These are phyloP conservation scores for Eulemur albifrons DNA, from an alignment of 2,797 vertebrate genomes.

Conservation along the genomic window DNA sequence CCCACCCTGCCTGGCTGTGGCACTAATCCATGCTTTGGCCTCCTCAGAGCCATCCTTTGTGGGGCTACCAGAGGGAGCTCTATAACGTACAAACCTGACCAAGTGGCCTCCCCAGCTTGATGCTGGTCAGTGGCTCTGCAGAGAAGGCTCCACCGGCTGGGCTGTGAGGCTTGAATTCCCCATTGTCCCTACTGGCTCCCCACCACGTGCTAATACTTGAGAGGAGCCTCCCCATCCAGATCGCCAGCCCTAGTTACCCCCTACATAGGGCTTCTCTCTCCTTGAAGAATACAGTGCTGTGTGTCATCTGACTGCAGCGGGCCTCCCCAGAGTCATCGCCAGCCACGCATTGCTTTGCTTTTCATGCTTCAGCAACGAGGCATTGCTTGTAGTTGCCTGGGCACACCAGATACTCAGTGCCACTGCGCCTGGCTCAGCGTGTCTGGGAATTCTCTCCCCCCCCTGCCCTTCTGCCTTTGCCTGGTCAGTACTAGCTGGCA, in stretches of 20 bases:
- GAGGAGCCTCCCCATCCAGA: neutral
- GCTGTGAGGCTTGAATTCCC: rapidly evolving
- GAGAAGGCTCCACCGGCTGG: rapidly evolving
- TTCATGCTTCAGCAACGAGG: neutral
- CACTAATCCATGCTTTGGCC: rapidly evolving
- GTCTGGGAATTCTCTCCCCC: neutral
- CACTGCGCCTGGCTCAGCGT: rapidly evolving
- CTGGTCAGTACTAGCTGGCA: neutral
- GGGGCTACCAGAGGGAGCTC: too few relatives aligned
- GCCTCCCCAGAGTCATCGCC: neutral
- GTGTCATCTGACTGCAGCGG: neutral
- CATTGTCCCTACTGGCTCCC: neutral
- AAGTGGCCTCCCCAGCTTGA: rapidly evolving
- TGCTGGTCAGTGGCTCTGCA: too few relatives aligned
- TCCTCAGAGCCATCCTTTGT: neutral
- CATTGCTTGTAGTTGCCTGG: neutral
- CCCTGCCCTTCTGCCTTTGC: neutral
- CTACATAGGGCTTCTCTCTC: rapidly evolving
- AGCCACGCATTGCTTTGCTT: neutral
- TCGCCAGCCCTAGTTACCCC: neutral
- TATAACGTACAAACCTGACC: rapidly evolving
- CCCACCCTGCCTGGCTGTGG: neutral
- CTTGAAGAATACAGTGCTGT: neutral
- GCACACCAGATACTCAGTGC: rapidly evolving
- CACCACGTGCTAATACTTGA: neutral